Evolutionary conservation across 1,140 invertebrate species (phyloP).

Genomic region (Leptinotarsa texana): DNA sequence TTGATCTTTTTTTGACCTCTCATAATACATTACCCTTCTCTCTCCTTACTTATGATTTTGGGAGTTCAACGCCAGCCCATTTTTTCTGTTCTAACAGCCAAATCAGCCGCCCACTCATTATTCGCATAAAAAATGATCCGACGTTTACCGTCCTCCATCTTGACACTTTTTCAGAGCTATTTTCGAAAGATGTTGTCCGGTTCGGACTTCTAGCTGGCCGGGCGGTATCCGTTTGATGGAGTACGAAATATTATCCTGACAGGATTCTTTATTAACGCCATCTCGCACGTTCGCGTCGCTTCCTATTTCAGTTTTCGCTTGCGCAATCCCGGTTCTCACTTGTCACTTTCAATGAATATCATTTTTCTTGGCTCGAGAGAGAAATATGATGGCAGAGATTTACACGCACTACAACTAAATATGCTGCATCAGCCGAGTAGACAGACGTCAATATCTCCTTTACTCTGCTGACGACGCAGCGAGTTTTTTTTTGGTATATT

Average conservation of each 20-base stretch:
- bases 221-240: conserved; percentile 33
- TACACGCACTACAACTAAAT: conserved; percentile 3
- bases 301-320: conserved; percentile 22
- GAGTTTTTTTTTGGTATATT: too few relatives aligned
- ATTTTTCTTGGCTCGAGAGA: conserved; percentile 18
- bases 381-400: conserved; percentile 17
- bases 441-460: too few relatives aligned
- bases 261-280: conserved; percentile 41
- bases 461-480: too few relatives aligned
- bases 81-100: background rate
- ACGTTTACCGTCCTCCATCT: background rate
- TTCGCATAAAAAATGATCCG: background rate
- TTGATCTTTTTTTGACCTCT: too few relatives aligned
- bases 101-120: background rate
- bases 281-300: conserved; percentile 34
- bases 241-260: conserved; percentile 42
- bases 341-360: conserved; percentile 25
- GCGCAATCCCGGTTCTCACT: conserved; percentile 21
- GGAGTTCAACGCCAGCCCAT: too few relatives aligned
- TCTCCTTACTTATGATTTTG: too few relatives aligned
- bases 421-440: background rate
- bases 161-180: conserved; percentile 14
- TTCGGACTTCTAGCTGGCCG: conserved; percentile 7
- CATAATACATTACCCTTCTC: too few relatives aligned
- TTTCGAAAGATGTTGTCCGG: conserved; percentile 1